Evolutionary conservation across 2,888 invertebrate species (phyloP).

Genomic region (Acronicta alni): DNA sequence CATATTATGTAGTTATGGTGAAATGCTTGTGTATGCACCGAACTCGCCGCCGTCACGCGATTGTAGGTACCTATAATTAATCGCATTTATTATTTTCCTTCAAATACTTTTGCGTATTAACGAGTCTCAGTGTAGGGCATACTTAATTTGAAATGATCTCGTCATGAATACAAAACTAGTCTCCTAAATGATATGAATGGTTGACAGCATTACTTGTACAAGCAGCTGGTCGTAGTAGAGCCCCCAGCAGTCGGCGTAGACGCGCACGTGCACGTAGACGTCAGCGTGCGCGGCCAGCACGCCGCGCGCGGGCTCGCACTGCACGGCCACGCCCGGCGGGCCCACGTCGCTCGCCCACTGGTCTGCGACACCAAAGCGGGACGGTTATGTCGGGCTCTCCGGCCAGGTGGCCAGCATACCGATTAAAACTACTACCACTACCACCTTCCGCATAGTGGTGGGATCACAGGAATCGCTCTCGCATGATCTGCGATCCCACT

Average conservation of each 20-base stretch:
- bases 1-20: too few species aligned
- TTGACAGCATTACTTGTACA: constrained; percentile 63
- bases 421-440: too few species aligned
- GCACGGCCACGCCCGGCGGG: constrained; percentile 63
- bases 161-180: too few species aligned
- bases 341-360: constrained; percentile 62
- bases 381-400: too few species aligned
- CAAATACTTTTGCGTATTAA: background rate
- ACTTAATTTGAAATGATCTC: too few species aligned
- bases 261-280: constrained; percentile 57
- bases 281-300: constrained; percentile 49
- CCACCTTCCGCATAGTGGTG: too few species aligned
- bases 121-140: too few species aligned
- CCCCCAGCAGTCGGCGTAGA: constrained; percentile 78
- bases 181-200: background rate
- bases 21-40: too few species aligned
- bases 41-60: background rate
- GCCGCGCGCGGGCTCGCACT: constrained; percentile 59
- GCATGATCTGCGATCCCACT: too few species aligned
- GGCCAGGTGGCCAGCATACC: too few species aligned
- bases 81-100: background rate
- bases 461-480: too few species aligned
- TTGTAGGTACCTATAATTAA: background rate
- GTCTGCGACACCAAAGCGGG: constrained; percentile 54
- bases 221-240: constrained; percentile 76